phyloP scores from a whole-genome alignment of 2,797 vertebrate species.

The Falco concolor region DNA sequence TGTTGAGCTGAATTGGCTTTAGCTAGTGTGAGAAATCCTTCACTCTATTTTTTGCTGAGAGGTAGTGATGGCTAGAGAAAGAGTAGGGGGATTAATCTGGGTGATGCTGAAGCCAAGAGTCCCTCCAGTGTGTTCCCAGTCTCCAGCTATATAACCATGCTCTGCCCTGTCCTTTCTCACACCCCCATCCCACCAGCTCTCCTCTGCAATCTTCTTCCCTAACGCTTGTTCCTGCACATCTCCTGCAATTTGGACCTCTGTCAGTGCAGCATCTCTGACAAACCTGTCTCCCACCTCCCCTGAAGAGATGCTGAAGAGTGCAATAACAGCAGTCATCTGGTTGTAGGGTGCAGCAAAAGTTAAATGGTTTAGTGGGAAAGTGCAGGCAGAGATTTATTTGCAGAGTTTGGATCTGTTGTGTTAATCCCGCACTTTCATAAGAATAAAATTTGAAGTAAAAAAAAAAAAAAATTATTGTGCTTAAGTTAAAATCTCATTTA shows the following conservation, averaged over 20 bases:
- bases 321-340: neutral
- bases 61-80: neutral
- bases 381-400: neutral
- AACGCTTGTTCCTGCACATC: neutral
- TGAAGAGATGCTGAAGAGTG: neutral
- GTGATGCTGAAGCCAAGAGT: neutral
- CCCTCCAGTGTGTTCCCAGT: neutral
- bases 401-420: neutral
- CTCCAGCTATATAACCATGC: fast-evolving
- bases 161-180: neutral
- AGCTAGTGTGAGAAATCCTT: constrained; percentile 4
- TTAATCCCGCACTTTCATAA: constrained; percentile 28
- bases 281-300: neutral
- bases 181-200: neutral
- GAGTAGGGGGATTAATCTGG: neutral
- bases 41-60: neutral
- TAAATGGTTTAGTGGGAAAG: neutral
- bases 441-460: constrained; percentile 33
- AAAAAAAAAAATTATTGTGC: neutral
- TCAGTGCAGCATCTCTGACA: neutral
- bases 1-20: neutral
- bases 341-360: neutral
- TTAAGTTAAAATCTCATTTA: constrained; percentile 45
- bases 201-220: neutral
- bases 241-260: neutral